A percentile compares a stretch with the other conserved stretches of the same genome.
phyloP scores from a whole-genome alignment of 1,140 invertebrate genomes.

The Bombus pyrosoma region DNA sequence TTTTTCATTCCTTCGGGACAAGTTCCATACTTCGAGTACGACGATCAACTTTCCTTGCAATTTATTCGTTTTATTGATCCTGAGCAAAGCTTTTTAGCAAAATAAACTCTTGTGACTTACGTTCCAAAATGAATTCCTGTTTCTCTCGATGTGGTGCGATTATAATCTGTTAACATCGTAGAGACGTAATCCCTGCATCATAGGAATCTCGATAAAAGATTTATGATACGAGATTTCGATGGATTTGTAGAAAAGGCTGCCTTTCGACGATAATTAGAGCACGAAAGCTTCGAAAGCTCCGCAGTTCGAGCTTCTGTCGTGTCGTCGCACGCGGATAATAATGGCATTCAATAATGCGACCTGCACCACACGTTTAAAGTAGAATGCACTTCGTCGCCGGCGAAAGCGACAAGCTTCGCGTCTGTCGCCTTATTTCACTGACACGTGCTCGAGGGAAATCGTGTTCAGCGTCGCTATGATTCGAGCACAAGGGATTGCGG shows the following conservation, averaged over 20 bases:
- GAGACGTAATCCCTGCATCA: neutral
- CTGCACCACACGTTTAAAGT: neutral
- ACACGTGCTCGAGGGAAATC: slow-evolving; percentile 29
- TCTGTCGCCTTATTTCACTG: slow-evolving; percentile 1
- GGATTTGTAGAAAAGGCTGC: neutral
- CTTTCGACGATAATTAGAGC: neutral
- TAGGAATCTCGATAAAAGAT: too few species aligned
- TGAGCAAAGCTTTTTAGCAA: neutral
- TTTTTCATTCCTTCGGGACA: too few species aligned
- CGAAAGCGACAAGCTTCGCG: neutral
- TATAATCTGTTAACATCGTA: neutral
- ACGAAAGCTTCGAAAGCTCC: neutral
- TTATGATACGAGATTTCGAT: too few species aligned
- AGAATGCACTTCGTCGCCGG: neutral
- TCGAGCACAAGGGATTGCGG: slow-evolving; percentile 10
- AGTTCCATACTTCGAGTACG: too few species aligned
- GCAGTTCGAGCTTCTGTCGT: neutral
- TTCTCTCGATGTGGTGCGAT: neutral
- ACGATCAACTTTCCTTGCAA: too few species aligned
- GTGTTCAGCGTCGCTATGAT: slow-evolving; percentile 26
- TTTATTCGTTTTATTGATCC: too few species aligned
- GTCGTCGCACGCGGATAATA: neutral
- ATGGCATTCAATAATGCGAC: neutral
- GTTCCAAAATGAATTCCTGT: neutral
- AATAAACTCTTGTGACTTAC: neutral